phyloP scores from a whole-genome alignment of 2,113 vertebrate species.

The Nymphicus hollandicus region DNA sequence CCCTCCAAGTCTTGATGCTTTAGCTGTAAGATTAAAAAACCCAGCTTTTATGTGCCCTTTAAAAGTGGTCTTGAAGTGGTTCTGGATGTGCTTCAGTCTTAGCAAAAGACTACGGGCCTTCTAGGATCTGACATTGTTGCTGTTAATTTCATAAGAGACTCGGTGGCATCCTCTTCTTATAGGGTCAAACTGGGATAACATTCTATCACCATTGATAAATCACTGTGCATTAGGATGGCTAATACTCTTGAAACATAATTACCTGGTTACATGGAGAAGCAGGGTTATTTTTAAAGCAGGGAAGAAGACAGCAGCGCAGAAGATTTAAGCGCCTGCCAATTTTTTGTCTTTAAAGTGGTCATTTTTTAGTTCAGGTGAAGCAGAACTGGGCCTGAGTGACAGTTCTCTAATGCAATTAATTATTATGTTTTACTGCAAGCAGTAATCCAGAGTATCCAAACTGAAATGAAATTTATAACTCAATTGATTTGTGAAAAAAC shows the following conservation, averaged over 20 bases:
- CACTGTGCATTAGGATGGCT: neutral
- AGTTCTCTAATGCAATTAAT: constrained; percentile 1
- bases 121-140: neutral
- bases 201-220: neutral
- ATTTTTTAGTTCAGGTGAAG: constrained; percentile 24
- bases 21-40: neutral
- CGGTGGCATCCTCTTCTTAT: neutral
- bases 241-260: neutral
- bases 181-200: neutral
- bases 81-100: neutral
- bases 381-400: neutral
- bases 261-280: neutral
- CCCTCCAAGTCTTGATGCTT: neutral
- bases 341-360: neutral
- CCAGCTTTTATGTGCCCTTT: neutral
- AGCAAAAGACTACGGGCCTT: neutral
- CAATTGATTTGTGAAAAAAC: neutral
- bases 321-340: constrained; percentile 5
- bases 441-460: neutral
- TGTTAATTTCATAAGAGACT: neutral
- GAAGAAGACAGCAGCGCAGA: neutral
- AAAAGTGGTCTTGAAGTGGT: neutral
- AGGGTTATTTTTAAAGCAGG: neutral
- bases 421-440: constrained; percentile 1
- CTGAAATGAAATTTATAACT: neutral